Evolutionary conservation across 2,797 vertebrate genomes (phyloP), one percentile per base, ranked within the genome.

Genomic region (Danio tinwini): DNA sequence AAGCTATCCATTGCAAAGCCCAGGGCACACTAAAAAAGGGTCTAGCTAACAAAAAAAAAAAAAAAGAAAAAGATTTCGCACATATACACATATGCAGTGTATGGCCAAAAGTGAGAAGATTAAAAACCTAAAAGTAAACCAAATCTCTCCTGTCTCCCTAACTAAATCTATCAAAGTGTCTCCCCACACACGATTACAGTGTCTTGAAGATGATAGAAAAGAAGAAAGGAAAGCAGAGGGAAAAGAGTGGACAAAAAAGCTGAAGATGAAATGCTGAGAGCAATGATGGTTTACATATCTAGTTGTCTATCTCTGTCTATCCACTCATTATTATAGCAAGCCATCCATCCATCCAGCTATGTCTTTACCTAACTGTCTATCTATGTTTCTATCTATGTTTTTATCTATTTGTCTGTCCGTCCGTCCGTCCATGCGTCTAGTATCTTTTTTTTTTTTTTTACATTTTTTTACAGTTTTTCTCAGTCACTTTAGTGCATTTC

Each of bases 1-100:
- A 87, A 96, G 95, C 96, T 97, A 97, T 98, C 95, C 96, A 95
- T 96, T 96, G 94, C 96, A 97, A 97, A 96, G 96, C 96, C 96
- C 96, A 96, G 96, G 96, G 96, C 97, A 98, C 93, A 92, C 95
- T 94, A 93, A 93, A 93, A 94, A 91, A 87, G 87, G 89, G 89
- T 85, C 86, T 86, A 88, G 82, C 67, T 74, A 71, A 67, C 44
- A 65, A 90, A 87, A 86, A 88, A 93, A 87, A 86, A 80, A 65
- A 90, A 87, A 86, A 88, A 93, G 87, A 86, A 80, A 81, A 82
- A 79, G 45, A 87, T 90, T 92, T 90, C 81, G 90, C 85, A 87
- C 87, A 91, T 14, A 45, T 52, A 62, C 47, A 62, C 77, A 83
- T 44, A 62, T 1, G 44, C 70, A 81, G 42, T 37, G 47, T 56